These are phyloP conservation scores for Andrena fulva DNA, from an alignment of 2,888 invertebrate genomes.

Conservation along the genomic window DNA sequence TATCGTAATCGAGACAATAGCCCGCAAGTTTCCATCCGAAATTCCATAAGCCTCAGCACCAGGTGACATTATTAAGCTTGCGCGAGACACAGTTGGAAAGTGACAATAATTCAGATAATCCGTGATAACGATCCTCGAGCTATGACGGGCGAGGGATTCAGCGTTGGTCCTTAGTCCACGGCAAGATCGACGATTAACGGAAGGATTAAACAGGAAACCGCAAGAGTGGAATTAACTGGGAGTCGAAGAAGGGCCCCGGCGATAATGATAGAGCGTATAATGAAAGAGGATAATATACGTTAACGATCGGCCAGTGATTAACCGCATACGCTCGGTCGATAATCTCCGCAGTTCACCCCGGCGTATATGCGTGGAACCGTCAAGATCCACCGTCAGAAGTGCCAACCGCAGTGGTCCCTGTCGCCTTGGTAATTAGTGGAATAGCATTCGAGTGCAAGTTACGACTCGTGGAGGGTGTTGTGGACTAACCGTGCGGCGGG, in stretches of 20 bases:
- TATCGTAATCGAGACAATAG: background rate
- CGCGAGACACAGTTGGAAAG: conserved; percentile 22
- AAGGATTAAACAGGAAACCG: background rate
- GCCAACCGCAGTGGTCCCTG: conserved; percentile 74
- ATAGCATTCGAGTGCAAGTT: conserved; percentile 81
- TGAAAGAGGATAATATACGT: conserved; percentile 52
- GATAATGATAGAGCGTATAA: conserved; percentile 25
- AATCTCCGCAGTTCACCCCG: conserved; percentile 52
- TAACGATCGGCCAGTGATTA: conserved; percentile 66
- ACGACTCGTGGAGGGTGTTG: conserved; percentile 77
- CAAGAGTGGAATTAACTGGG: conserved; percentile 19
- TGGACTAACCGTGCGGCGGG: conserved; percentile 68
- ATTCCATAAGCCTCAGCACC: background rate
- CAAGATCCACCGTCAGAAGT: conserved; percentile 74
- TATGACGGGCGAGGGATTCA: conserved; percentile 14
- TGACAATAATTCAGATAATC: conserved; percentile 36
- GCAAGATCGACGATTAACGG: background rate
- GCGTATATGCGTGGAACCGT: conserved; percentile 69
- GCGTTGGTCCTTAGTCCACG: background rate
- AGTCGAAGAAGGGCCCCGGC: conserved; percentile 19
- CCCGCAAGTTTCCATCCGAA: background rate
- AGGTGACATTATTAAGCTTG: conserved; percentile 16
- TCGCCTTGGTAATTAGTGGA: conserved; percentile 81
- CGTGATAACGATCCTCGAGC: conserved; percentile 27
- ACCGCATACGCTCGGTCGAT: conserved; percentile 60